These are phyloP conservation scores for Chionodraco myersi DNA, from an alignment of 2,113 vertebrate species.

Conservation along the genomic window DNA sequence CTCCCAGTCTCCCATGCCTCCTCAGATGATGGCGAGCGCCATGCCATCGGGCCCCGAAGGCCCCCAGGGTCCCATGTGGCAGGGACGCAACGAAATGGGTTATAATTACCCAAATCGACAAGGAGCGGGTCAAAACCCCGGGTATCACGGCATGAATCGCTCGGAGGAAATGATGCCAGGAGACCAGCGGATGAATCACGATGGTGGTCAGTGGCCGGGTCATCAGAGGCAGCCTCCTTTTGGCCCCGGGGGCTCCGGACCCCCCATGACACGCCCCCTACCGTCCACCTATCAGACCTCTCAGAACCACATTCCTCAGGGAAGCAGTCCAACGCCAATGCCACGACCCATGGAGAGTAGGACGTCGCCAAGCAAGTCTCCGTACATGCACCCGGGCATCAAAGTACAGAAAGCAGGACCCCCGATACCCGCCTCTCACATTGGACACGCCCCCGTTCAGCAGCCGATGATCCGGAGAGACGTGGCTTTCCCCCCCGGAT, in stretches of 20 bases:
- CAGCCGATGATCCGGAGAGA: constrained; percentile 94
- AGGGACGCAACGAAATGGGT: constrained; percentile 93
- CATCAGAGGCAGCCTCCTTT: constrained; percentile 94
- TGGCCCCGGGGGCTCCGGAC: constrained; percentile 89
- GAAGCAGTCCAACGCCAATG: constrained; percentile 95
- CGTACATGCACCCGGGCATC: constrained; percentile 94
- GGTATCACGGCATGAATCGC: constrained; percentile 93
- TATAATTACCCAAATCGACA: constrained; percentile 94
- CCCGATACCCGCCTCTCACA: constrained; percentile 94
- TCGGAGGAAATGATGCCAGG: constrained; percentile 95
- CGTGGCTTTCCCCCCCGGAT: constrained; percentile 95
- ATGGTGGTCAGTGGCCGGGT: constrained; percentile 93
- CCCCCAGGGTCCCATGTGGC: constrained; percentile 94
- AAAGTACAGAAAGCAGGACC: constrained; percentile 99
- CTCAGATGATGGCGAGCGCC: constrained; percentile 92
- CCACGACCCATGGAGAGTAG: constrained; percentile 94
- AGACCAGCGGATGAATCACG: constrained; percentile 96
- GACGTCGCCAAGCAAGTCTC: constrained; percentile 96
- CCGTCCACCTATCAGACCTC: constrained; percentile 92
- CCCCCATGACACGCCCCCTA: constrained; percentile 91
- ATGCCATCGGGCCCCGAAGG: constrained; percentile 91
- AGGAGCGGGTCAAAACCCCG: constrained; percentile 89
- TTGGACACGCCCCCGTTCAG: constrained; percentile 90
- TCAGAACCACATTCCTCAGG: constrained; percentile 99
- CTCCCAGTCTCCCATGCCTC: constrained; percentile 91